Percentiles rank a stretch among this genome's conserved stretches.
These are phyloP conservation scores for Drosophila auraria DNA, from an alignment of 1,140 invertebrate species.

Conservation along the genomic window DNA sequence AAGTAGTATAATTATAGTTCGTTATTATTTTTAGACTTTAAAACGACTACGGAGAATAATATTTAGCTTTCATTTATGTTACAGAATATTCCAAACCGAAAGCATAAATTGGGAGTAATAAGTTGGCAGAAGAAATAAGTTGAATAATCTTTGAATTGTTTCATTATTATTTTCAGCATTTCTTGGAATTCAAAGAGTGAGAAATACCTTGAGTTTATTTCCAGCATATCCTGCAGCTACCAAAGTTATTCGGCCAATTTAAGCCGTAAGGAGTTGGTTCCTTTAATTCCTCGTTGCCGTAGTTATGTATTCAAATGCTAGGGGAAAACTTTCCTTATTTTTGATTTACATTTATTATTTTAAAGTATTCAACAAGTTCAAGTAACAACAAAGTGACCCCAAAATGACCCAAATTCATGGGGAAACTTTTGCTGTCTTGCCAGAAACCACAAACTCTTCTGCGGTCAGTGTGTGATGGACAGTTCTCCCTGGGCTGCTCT, in stretches of 20 bases:
- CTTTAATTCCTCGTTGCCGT: not conserved
- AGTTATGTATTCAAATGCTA: not conserved
- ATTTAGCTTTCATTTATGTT: not conserved
- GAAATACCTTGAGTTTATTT: not conserved
- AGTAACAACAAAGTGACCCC: slow-evolving; percentile 27
- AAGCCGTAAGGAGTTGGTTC: not conserved
- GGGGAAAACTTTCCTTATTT: not conserved
- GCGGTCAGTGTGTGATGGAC: slow-evolving; percentile 19
- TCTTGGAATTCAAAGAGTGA: not conserved
- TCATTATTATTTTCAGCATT: not conserved
- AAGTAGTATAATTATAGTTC: not conserved
- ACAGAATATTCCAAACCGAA: not conserved
- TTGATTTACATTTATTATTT: slow-evolving; percentile 22
- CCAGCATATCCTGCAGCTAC: no score
- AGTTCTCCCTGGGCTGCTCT: slow-evolving; percentile 1
- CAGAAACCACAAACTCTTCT: slow-evolving; percentile 44
- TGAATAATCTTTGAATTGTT: not conserved
- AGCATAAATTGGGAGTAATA: not conserved
- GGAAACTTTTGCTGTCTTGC: slow-evolving; percentile 35
- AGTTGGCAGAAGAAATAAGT: not conserved
- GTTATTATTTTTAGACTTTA: not conserved
- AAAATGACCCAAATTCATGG: slow-evolving; percentile 60
- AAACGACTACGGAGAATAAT: not conserved
- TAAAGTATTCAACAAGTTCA: slow-evolving; percentile 30
- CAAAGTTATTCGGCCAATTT: not conserved